These are phyloP conservation scores for Spinus pinus DNA, from an alignment of 2,797 vertebrate species.

Conservation along the genomic window DNA sequence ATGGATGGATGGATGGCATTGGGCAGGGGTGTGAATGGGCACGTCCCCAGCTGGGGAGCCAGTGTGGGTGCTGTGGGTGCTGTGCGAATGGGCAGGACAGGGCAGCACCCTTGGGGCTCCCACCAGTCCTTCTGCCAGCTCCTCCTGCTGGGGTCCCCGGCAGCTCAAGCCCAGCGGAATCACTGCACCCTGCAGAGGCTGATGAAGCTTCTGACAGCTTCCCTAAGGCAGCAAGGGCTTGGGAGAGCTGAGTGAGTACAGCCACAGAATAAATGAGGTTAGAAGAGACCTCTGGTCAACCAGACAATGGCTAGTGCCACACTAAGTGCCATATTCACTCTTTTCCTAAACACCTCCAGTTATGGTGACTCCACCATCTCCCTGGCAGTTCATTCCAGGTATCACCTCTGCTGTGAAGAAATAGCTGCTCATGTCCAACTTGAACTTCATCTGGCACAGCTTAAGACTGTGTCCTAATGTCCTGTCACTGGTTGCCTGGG, in stretches of 20 bases:
- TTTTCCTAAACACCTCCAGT: background rate
- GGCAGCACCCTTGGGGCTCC: rapidly evolving
- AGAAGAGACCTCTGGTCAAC: background rate
- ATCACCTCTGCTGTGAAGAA: background rate
- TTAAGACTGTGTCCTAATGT: background rate
- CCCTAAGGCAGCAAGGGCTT: too few species aligned
- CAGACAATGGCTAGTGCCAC: background rate
- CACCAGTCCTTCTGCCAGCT: rapidly evolving
- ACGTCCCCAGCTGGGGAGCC: rapidly evolving
- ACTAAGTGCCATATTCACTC: background rate
- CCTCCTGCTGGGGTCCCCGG: rapidly evolving
- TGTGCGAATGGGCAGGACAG: rapidly evolving
- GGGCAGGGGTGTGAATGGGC: rapidly evolving
- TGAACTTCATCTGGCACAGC: background rate
- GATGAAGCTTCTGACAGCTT: background rate
- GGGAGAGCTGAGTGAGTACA: background rate
- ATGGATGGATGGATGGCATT: background rate
- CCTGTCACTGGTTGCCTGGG: background rate
- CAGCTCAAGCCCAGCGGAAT: background rate
- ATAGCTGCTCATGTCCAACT: background rate
- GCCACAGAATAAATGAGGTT: background rate
- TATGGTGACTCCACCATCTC: background rate
- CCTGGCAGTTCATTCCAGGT: background rate
- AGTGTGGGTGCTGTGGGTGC: background rate
- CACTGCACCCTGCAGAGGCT: rapidly evolving